phyloP scores from a whole-genome alignment of 2,888 invertebrate genomes.

The Brachypterus glaber region DNA sequence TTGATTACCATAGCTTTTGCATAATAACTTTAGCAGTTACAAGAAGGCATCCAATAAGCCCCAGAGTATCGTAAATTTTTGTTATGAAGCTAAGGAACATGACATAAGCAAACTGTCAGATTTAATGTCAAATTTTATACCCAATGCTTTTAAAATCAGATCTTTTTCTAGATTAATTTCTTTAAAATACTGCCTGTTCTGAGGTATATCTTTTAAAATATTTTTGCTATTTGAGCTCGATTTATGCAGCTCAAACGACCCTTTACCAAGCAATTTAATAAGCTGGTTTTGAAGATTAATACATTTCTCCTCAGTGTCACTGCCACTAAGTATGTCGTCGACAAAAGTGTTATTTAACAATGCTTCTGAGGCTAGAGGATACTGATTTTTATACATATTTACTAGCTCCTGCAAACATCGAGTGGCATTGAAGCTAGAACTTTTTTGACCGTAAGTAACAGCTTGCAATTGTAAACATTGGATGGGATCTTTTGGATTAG shows the following conservation, averaged over 20 bases:
- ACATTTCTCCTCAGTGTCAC: background rate
- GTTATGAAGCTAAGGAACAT: background rate
- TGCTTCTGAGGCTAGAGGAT: slow-evolving; percentile 11
- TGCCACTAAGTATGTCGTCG: slow-evolving; percentile 13
- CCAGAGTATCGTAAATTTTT: too few relatives aligned
- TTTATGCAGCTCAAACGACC: slow-evolving; percentile 12
- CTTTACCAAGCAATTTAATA: slow-evolving; percentile 3
- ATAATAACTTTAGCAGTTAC: too few relatives aligned
- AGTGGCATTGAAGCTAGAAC: slow-evolving; percentile 13
- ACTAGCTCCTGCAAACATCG: slow-evolving; percentile 13
- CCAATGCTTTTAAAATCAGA: slow-evolving; percentile 9
- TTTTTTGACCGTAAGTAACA: slow-evolving; percentile 14
- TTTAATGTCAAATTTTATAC: background rate
- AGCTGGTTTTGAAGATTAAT: slow-evolving; percentile 2
- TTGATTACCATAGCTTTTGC: too few relatives aligned
- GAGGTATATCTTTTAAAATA: too few relatives aligned
- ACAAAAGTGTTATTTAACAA: slow-evolving; percentile 13
- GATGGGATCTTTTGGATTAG: slow-evolving; percentile 2
- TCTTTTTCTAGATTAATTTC: slow-evolving; percentile 10
- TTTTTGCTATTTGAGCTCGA: too few relatives aligned
- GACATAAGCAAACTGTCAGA: background rate
- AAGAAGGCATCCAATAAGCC: too few relatives aligned
- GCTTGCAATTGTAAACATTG: slow-evolving; percentile 12
- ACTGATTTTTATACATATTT: slow-evolving; percentile 1
- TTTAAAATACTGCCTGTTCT: too few relatives aligned